Evolutionary conservation across 2,888 invertebrate species (phyloP).

Genomic region (Octonoba sinensis): DNA sequence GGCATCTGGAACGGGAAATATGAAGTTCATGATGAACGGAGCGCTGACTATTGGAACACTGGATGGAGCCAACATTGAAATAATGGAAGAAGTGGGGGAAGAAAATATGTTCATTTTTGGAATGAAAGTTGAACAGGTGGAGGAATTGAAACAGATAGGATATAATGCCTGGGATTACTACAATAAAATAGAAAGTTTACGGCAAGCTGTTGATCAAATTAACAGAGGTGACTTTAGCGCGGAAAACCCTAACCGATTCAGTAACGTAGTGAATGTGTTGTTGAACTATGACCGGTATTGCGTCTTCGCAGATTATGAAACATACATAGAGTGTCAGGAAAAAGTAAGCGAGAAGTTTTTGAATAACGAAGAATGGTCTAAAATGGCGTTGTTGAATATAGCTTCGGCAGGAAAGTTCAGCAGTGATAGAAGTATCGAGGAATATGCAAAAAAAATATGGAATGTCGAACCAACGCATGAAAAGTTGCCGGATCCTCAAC

Average conservation of each 20-base stretch:
- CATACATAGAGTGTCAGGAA: slow-evolving; percentile 93
- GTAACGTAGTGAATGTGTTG: slow-evolving; percentile 88
- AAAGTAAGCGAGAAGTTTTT: slow-evolving; percentile 85
- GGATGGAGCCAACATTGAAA: slow-evolving; percentile 99
- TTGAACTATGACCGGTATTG: slow-evolving; percentile 93
- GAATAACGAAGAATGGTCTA: slow-evolving; percentile 92
- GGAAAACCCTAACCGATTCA: slow-evolving; percentile 91
- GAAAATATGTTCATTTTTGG: slow-evolving; percentile 99
- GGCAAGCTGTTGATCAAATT: slow-evolving; percentile 96
- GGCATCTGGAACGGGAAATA: slow-evolving; percentile 99
- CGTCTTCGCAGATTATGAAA: slow-evolving; percentile 94
- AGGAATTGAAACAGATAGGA: slow-evolving; percentile 76
- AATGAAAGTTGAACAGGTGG: slow-evolving; percentile 86
- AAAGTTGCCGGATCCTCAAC: slow-evolving; percentile 77
- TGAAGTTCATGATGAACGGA: slow-evolving; percentile 99
- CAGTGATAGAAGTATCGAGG: slow-evolving; percentile 96
- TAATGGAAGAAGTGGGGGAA: slow-evolving; percentile 97
- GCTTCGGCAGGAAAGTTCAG: slow-evolving; percentile 99
- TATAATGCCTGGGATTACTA: slow-evolving; percentile 96
- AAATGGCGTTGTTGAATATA: slow-evolving; percentile 96
- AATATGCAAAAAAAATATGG: slow-evolving; percentile 98
- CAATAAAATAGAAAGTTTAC: slow-evolving; percentile 88
- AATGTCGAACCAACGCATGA: slow-evolving; percentile 91
- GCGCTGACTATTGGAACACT: slow-evolving; percentile 97
- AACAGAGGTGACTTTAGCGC: slow-evolving; percentile 91